Conservation (phyloP, 2,888 invertebrate genomes). For the Atrina japonica region DNA sequence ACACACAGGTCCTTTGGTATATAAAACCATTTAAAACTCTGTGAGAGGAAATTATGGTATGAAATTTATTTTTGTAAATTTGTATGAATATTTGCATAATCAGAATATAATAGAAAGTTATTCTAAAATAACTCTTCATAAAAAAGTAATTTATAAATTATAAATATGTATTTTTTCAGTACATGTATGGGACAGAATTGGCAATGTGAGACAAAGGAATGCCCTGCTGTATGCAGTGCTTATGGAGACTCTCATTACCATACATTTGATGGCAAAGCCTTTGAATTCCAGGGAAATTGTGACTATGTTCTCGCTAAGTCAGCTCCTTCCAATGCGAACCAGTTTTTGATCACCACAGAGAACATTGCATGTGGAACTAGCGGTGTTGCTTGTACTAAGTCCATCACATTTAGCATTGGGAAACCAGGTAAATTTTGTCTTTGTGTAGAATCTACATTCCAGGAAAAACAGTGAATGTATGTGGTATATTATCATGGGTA, state of each 20-base stretch:
- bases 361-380: constrained; percentile 93
- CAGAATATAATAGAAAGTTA: too few relatives aligned
- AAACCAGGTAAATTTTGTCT: constrained; percentile 52
- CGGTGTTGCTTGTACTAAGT: constrained; percentile 93
- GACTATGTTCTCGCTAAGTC: constrained; percentile 89
- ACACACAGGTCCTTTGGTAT: too few relatives aligned
- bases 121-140: too few relatives aligned
- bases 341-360: constrained; percentile 86
- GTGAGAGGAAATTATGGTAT: too few relatives aligned
- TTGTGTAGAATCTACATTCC: not conserved
- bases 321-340: constrained; percentile 55
- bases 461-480: not conserved
- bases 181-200: constrained; percentile 86
- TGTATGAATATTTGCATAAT: too few relatives aligned
- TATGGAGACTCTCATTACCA: constrained; percentile 96
- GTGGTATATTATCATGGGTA: too few relatives aligned
- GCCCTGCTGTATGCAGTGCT: constrained; percentile 88
- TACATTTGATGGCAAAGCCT: constrained; percentile 91
- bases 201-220: constrained; percentile 87
- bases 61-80: too few relatives aligned
- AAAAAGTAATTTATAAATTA: too few relatives aligned
- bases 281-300: constrained; percentile 94
- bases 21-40: too few relatives aligned
- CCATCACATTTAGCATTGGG: constrained; percentile 82
- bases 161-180: too few relatives aligned